Percentiles rank a stretch among this genome's conserved stretches.
Evolutionary conservation across 1,140 invertebrate genomes (phyloP).

Genomic region (Orius insidiosus): DNA sequence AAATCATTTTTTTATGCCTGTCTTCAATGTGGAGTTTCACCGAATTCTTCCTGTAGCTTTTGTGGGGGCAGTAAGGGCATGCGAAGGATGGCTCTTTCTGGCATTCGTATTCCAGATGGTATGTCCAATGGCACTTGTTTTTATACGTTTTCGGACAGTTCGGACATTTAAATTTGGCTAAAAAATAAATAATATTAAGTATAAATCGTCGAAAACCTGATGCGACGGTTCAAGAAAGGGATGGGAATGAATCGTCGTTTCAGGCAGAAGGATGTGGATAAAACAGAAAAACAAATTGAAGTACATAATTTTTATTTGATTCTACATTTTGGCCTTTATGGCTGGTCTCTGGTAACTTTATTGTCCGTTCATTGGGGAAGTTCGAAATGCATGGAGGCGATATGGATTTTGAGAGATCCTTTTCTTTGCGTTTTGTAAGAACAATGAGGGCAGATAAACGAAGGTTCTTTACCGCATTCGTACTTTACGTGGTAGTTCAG

Average conservation of each 20-base stretch:
- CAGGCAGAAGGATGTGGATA: too few species aligned
- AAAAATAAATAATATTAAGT: too few species aligned
- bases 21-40: too few species aligned
- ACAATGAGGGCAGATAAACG: slow-evolving; percentile 11
- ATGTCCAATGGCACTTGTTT: slow-evolving; percentile 14
- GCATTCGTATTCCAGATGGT: slow-evolving; percentile 19
- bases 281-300: too few species aligned
- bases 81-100: slow-evolving; percentile 16
- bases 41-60: too few species aligned
- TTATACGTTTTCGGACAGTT: slow-evolving; percentile 19
- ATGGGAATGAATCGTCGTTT: too few species aligned
- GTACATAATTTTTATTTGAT: too few species aligned
- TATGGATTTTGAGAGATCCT: slow-evolving; percentile 14
- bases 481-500: slow-evolving; percentile 65
- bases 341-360: too few species aligned
- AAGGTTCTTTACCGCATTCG: slow-evolving; percentile 29
- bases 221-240: background rate
- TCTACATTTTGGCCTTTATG: too few species aligned
- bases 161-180: slow-evolving; percentile 11
- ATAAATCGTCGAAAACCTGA: slow-evolving; percentile 1
- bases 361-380: background rate
- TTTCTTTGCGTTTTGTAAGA: slow-evolving; percentile 13
- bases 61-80: slow-evolving; percentile 16
- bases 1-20: too few species aligned
- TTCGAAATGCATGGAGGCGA: slow-evolving; percentile 17